Conservation (phyloP, 2,113 vertebrate genomes). For the Ammospiza caudacuta region DNA sequence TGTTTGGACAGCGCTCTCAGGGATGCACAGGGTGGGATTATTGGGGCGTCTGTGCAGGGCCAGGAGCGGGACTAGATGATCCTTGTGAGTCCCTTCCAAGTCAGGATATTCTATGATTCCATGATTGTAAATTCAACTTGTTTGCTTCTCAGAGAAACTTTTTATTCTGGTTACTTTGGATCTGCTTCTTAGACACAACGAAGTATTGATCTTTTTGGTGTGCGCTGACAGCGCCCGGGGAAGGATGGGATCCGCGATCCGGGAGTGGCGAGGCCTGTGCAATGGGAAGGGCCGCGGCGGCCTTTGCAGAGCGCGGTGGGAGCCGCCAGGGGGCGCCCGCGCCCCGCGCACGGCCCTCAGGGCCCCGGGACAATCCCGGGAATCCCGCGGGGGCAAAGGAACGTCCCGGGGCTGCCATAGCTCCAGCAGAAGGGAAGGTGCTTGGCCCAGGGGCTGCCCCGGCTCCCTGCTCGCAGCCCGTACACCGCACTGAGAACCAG, state of each 20-base stretch:
- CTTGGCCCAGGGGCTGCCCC: not conserved
- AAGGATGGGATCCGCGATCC: not conserved
- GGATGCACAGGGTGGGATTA: not conserved
- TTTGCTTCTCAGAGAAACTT: not conserved
- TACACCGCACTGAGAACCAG: not conserved
- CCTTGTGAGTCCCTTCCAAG: not conserved
- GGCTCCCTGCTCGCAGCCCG: not conserved
- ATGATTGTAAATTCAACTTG: not conserved
- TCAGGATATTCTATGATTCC: not conserved
- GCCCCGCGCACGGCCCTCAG: not conserved
- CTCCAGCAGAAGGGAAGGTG: not conserved
- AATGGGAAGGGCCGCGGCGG: not conserved
- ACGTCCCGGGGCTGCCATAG: not conserved
- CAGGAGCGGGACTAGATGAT: accelerated
- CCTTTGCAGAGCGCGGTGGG: not conserved
- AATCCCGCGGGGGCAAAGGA: not conserved
- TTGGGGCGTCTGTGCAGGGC: not conserved
- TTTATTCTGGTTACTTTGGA: not conserved
- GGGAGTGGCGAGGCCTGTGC: not conserved
- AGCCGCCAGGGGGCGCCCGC: slow-evolving; percentile 5
- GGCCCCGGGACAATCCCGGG: no score
- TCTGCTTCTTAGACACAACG: not conserved
- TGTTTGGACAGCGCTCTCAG: accelerated
- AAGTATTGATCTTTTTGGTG: not conserved
- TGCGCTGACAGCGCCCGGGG: not conserved